Base-by-base conservation (phyloP, 1,140 invertebrate genomes). In the Phortica variegata region DNA sequence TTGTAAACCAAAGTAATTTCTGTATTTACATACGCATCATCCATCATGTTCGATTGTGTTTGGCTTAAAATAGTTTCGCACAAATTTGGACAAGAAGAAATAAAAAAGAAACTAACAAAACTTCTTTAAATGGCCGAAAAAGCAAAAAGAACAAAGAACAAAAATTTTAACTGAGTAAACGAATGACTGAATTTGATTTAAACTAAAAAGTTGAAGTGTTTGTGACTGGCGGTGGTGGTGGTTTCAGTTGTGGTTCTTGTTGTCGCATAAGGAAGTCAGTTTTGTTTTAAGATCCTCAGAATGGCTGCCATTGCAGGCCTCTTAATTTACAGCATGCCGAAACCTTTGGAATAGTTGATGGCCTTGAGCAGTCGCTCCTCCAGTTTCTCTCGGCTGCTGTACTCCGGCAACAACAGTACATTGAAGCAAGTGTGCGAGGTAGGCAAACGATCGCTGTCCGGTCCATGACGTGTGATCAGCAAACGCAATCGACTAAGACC, bases 391-490 rank as follows among this genome's bases (percentile, higher is more conserved):
- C 88, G 87, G 33, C 82, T 86, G 40, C 82, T 83, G 63, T 97
- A 97, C 70, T 91, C 88, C 0, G 95, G 95, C 37, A 98, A 79
- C 46, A 98, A 84, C 9, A 98, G 81, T 2, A 97, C 85, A 77
- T 98, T 98, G 78, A 97, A 97, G 77, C 95, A 98, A 0, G 95
- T 98, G 75, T 98, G 95, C 8, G 88, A 88, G 13, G 87, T 90
- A 23, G 89, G 89, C 60, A 91, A 77, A 19, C 88, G 83, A 57
- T 90, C 88, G 10, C 86, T 88, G 73, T 90, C 88, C 0, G 87
- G 84, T 0, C 88, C 88, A 71, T 90, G 87, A 18, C 86, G 80
- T 0, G 88, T 87, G 34, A 91, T 89, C 31, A 90, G 81, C 58
- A 96, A 83, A 65, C 95, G 92, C 4, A 97, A 76, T 54, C 89